Evolutionary conservation across 2,888 invertebrate genomes (phyloP), one percentile per base, ranked within the genome.

Genomic region (Torymus auratus): DNA sequence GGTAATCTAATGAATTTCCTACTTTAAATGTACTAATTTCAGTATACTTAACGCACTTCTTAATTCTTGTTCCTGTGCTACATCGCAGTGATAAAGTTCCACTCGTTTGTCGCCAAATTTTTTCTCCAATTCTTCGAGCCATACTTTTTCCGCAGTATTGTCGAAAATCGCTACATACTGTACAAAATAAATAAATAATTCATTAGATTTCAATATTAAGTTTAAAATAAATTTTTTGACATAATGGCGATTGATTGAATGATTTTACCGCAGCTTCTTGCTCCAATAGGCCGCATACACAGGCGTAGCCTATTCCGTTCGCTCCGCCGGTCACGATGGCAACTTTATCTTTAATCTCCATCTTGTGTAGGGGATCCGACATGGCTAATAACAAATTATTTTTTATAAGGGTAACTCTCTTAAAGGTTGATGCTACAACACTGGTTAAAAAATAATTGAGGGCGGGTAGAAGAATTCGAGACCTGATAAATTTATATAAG

Each of bases 121-220:
- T 11, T 64, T 58, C 23, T 58, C 58, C 23, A 78, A 12, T 52
- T 65, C 60, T 41, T 78, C 67, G 15, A 52, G 28, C 23, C 56
- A 62, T 11, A 64, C 17, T 1, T 64, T 56, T 3, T 65, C 77
- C 2, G 23, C 0, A 0, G 62, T 56, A 14, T 64, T 64, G 17
- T 78, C 77, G 12, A 78, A 71, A 64, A 78, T 69, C n/a, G 77
- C 70, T 23, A 78, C 64, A 13, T 64, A 64, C 77, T 78, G 41
- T 41, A 41, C 41, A 41, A 10, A 41, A 20, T 20, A 1, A 41
- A 41, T 41, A 7, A 41, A 61, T 7, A 2, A 62, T 50, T 53
- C 41, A 41, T 41, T 41, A 41, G 41, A 41, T 7, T 7, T 41
- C 41, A 7, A 1, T 5, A 41, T 7, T 41, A 7, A 7, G 1